Evolutionary conservation across 2,888 invertebrate species (phyloP), one percentile per base, ranked within the genome.

Genomic region (Rotaria socialis): DNA sequence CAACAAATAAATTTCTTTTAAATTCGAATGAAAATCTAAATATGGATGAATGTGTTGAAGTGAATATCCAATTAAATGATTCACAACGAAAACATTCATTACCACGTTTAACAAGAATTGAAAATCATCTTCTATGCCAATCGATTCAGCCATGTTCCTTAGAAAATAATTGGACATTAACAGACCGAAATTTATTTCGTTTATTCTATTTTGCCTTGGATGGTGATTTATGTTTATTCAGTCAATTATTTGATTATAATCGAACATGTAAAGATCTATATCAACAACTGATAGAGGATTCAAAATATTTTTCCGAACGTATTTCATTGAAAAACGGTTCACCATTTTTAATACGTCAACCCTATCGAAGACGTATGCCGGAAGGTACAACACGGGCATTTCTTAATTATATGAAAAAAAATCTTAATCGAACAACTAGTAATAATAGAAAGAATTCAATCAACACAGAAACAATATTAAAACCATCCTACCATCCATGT

Each of bases 401-500:
- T 60, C 60, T 60, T 60, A n/a, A 11, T 11, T 60, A 60, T 60
- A 27, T 60, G 4, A 60, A 60, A 60, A n/a, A n/a, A n/a, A 60
- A 10, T 60, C 60, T 60, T 27, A 60, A 60, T 60, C 27, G 60
- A 60, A n/a, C 47, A 47, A 47, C 7, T 47, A 47, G 11, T 27
- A 27, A 60, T 60, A 41, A 58, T 19, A 84, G 80, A 22, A 22
- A 35, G 22, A 47, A 85, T 27, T 55, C 55, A 60, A 60, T 14
- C 5, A 60, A 27, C 27, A 60, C 60, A 27, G 27, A 27, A 60
- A 75, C 75, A 75, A 75, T 43, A 22, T 43, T 75, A 24, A 75
- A 75, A 43, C 41, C 41, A 24, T 16, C 43, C 6, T 86, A 86
- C 52, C 43, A 60, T 80, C 98, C 98, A 8, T 99, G 98, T 92